Base-by-base conservation (phyloP, 2,797 vertebrate genomes). In the Acomys russatus region DNA sequence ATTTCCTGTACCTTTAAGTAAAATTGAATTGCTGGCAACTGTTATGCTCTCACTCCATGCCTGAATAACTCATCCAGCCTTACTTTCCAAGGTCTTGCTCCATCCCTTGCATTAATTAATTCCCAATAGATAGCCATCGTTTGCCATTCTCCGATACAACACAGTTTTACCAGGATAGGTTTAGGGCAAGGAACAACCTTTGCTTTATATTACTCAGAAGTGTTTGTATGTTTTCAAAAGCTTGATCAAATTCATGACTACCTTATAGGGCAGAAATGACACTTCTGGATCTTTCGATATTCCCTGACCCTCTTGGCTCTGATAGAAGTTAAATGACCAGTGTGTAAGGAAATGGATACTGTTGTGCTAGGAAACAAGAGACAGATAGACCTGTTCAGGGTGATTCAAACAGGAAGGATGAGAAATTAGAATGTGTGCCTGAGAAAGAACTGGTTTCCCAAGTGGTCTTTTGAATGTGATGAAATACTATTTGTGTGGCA, bases 381-480 rank as follows among this genome's bases (percentile, higher is more conserved):
- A 79, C 15, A 38, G 64, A 73, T 3, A 86, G 35, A 38, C 17
- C 12, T 79, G 10, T 86, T 88, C 38, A 68, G 9, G 44, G 89
- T 76, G 59, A n/a, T 79, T 92, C 68, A 86, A 44, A 38, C 83
- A 86, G 44, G 51, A 93, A 80, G 28, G 3, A 6, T 35, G 38
- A 96, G 51, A 95, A 92, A 95, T 90, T 63, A 70, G 18, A 71
- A 18, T 22, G 30, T 68, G 35, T 92, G 20, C 63, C 92, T 0
- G 35, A 77, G 23, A 18, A 94, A 80, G 64, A 84, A 35, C 44
- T 68, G 38, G 22, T 15, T 73, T 33, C 20, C 12, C 71, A 25
- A 25, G n/a, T 38, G 76, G 64, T 38, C 44, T 73, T 88, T 90
- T 87, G 71, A 94, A 94, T 92, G 73, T 77, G 59, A 77, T 96